These are phyloP conservation scores for Adoxophyes honmai DNA, from an alignment of 1,140 invertebrate genomes.

Conservation along the genomic window DNA sequence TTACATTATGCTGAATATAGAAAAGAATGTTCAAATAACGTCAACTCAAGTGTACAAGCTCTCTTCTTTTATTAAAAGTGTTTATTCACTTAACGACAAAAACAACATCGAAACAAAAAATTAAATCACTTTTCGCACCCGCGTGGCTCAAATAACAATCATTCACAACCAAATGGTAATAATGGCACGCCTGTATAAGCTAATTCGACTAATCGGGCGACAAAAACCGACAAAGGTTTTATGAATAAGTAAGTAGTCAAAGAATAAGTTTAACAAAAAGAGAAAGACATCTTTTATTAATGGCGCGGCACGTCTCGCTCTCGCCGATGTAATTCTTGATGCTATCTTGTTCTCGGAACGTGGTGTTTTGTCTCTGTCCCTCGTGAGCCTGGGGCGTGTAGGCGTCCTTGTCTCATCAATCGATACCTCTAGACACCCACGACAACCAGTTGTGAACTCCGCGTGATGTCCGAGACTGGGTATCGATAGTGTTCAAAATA, in stretches of 20 bases:
- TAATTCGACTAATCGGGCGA: constrained; percentile 8
- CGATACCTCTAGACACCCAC: constrained; percentile 60
- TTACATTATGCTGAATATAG: no score
- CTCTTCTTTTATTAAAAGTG: no score
- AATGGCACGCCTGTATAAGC: no score
- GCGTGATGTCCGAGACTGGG: constrained; percentile 27
- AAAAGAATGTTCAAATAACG: no score
- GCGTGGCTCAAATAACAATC: no score
- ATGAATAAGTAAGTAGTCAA: constrained; percentile 61
- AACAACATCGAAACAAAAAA: no score
- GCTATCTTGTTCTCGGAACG: constrained; percentile 69
- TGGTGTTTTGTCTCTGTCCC: constrained; percentile 29
- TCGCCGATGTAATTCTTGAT: constrained; percentile 51
- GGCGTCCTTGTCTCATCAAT: constrained; percentile 42
- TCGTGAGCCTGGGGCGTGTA: neutral
- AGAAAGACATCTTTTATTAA: constrained; percentile 51
- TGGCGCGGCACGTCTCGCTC: constrained; percentile 53
- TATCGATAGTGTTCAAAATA: no score
- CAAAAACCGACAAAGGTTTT: constrained; percentile 65
- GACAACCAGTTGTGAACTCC: constrained; percentile 43
- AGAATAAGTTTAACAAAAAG: constrained; percentile 32
- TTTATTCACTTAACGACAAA: no score
- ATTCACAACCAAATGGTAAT: no score
- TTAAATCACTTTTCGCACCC: no score
- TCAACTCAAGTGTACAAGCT: no score